Evolutionary conservation across 2,797 vertebrate species (phyloP).

Genomic region (Antennarius maculatus): DNA sequence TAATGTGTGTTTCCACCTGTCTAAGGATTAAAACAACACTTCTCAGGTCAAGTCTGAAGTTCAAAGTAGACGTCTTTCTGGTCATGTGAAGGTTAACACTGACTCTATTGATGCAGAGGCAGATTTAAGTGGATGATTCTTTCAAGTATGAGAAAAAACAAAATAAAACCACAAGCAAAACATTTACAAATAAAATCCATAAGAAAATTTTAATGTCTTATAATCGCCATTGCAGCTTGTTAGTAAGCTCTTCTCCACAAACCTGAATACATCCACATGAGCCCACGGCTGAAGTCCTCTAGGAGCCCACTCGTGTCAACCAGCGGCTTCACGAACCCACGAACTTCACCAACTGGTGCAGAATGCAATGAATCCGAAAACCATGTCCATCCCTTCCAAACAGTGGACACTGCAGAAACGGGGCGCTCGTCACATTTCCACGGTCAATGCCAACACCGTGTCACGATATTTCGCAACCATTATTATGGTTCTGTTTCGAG

Average conservation of each 20-base stretch:
- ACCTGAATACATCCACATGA: not conserved
- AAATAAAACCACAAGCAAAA: not conserved
- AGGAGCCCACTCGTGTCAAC: not conserved
- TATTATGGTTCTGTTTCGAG: not conserved
- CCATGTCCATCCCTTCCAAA: constrained; percentile 1
- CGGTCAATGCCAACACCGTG: constrained; percentile 20
- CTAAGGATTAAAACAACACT: constrained; percentile 11
- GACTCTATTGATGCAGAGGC: not conserved
- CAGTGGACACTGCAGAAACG: constrained; percentile 30
- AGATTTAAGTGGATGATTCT: not conserved
- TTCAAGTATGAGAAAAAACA: not conserved
- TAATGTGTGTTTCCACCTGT: constrained; percentile 11
- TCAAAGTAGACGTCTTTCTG: constrained; percentile 19
- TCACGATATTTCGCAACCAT: constrained; percentile 31
- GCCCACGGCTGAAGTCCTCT: not conserved
- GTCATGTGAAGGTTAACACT: constrained; percentile 30
- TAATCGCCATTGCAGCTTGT: not conserved
- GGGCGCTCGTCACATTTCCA: constrained; percentile 32
- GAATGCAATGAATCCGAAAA: not conserved
- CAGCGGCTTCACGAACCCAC: too few relatives aligned
- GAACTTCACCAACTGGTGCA: too few relatives aligned
- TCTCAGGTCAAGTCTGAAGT: constrained; percentile 35
- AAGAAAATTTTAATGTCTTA: not conserved
- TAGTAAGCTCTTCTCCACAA: not conserved
- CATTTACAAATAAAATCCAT: not conserved